Conservation (phyloP, 2,113 vertebrate species). For the Oncorhynchus kisutch region DNA sequence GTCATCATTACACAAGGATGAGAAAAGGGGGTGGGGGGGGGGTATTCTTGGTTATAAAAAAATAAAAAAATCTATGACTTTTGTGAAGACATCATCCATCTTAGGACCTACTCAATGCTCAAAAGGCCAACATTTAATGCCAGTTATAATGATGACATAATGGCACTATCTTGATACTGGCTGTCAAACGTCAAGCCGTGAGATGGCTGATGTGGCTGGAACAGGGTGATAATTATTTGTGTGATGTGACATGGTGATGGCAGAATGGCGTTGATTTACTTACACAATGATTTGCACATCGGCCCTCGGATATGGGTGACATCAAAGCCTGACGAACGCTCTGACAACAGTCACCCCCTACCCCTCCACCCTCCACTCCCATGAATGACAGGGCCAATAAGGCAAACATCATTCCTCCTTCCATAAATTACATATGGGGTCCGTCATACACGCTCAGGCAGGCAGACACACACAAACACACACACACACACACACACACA, state of each 20-base stretch:
- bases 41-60: too few species aligned
- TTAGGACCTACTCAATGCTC: too few species aligned
- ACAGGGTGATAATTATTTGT: slow-evolving; percentile 86
- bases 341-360: slow-evolving; percentile 77
- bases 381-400: slow-evolving; percentile 77
- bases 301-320: slow-evolving; percentile 73
- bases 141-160: neutral
- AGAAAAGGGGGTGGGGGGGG: too few species aligned
- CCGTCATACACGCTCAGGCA: neutral
- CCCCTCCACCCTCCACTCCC: slow-evolving; percentile 32
- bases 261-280: slow-evolving; percentile 92
- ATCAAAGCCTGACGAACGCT: slow-evolving; percentile 82
- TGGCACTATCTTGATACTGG: slow-evolving; percentile 74
- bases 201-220: slow-evolving; percentile 84
- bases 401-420: slow-evolving; percentile 28
- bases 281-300: slow-evolving; percentile 85
- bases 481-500: too few species aligned
- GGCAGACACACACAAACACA: too few species aligned
- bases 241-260: slow-evolving; percentile 82
- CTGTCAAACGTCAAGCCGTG: slow-evolving; percentile 78
- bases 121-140: too few species aligned
- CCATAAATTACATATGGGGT: slow-evolving; percentile 21
- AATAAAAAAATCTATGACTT: too few species aligned
- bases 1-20: too few species aligned
- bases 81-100: too few species aligned